These are phyloP conservation scores for Bergia puertoricense DNA, from an alignment of 92 coral and sea anemone genomes.

Conservation along the genomic window DNA sequence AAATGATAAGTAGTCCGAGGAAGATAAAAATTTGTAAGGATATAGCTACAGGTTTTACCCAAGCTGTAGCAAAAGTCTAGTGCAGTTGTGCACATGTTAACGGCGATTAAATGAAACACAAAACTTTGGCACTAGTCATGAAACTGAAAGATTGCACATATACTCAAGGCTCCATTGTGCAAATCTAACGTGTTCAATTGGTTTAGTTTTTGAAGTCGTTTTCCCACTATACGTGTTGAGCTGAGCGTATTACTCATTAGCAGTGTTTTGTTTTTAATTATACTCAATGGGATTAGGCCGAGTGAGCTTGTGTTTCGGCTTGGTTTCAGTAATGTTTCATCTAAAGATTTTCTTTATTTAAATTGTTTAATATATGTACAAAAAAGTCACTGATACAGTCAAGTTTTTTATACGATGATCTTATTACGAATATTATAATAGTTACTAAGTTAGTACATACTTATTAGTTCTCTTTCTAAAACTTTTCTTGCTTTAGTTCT, in stretches of 20 bases:
- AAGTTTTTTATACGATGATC: not conserved
- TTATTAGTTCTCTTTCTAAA: no score
- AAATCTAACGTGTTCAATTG: not conserved
- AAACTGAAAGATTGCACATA: not conserved
- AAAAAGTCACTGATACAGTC: no score
- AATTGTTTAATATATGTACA: not conserved
- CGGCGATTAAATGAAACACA: not conserved
- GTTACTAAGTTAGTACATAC: no score
- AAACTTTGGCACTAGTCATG: not conserved
- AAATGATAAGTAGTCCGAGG: no score
- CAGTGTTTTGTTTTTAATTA: not conserved
- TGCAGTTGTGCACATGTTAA: not conserved
- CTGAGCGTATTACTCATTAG: not conserved
- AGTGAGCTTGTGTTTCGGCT: not conserved
- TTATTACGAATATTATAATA: not conserved
- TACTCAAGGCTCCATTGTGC: not conserved
- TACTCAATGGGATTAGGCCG: not conserved
- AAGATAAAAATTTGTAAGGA: not conserved
- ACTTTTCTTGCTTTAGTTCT: no score
- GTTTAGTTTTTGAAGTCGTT: not conserved
- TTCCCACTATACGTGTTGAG: not conserved
- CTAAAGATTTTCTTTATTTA: not conserved
- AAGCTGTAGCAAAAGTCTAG: not conserved
- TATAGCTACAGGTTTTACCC: not conserved
- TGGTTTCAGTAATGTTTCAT: not conserved